Evolutionary conservation across 2,113 vertebrate genomes (phyloP).

Genomic region (Thinocorus orbignyianus): DNA sequence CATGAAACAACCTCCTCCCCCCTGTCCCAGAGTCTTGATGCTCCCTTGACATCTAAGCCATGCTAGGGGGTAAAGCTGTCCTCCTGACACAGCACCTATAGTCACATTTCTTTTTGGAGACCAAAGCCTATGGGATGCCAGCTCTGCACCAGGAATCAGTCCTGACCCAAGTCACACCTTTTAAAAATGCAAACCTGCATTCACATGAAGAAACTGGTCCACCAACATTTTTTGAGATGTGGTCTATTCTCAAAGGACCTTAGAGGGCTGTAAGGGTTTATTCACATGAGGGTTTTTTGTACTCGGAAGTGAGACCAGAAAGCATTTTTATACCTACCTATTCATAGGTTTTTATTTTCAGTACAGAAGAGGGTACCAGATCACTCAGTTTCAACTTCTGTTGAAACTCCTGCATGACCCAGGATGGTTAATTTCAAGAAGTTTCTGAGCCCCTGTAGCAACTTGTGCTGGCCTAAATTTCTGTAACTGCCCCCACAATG

Average conservation of each 20-base stretch:
- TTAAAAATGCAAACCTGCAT: not conserved
- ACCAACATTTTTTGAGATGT: not conserved
- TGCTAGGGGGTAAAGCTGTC: not conserved
- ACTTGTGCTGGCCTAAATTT: not conserved
- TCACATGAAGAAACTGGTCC: not conserved
- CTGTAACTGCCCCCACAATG: not conserved
- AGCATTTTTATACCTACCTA: constrained; percentile 18
- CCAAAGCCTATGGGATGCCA: not conserved
- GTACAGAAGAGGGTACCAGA: constrained; percentile 8
- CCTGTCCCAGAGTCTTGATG: not conserved
- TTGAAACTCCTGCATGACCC: constrained; percentile 13
- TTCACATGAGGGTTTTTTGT: not conserved
- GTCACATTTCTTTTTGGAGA: not conserved
- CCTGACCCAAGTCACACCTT: not conserved
- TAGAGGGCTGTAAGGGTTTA: not conserved
- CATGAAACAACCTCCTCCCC: not conserved
- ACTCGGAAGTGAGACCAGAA: constrained; percentile 5
- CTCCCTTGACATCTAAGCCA: not conserved
- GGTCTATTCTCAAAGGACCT: not conserved
- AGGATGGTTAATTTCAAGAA: constrained; percentile 23
- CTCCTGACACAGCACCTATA: not conserved
- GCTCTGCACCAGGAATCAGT: not conserved
- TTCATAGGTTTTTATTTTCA: constrained; percentile 38
- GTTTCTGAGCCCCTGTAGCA: not conserved
- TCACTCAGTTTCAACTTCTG: constrained; percentile 17